Evolutionary conservation across 2,797 vertebrate genomes (phyloP), one percentile per base, ranked within the genome.

Genomic region (Naso thynnoides): DNA sequence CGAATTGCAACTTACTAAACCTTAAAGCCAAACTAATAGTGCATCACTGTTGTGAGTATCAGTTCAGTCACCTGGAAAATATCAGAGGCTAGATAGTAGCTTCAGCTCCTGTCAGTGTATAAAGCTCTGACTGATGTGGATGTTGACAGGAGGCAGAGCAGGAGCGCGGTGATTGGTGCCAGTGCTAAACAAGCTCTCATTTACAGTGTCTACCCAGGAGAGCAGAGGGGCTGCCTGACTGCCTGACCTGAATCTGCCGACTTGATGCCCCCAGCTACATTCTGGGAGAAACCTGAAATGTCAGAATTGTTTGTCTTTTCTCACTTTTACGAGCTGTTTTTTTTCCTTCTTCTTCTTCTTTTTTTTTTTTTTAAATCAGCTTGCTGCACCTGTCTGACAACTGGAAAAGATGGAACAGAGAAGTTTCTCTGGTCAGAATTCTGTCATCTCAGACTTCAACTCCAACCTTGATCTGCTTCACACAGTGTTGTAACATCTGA

Each of bases 171-270:
- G 49, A 77, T 50, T 44, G 63, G 53, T 39, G 53, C 11, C 1
- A 62, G 47, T 1, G 31, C 66, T 52, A 49, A 75, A 65, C 57
- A 48, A 66, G 29, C 52, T n/a, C 53, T 75, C 63, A 54, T 70
- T 78, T 76, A 41, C 68, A 52, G 64, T 6, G 36, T 73, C n/a
- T 2, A 23, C 54, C 29, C 58, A 33, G 67, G 74, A 81, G 74
- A 72, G 58, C 55, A 19, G 23, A 54, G 56, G 54, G 42, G 29
- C 63, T 38, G 69, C 29, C 42, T 24, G 33, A 29, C 42, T 52
- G 72, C 47, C 74, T 78, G 82, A 76, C 79, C 70, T 38, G 58
- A 71, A 74, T 82, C 73, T 81, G 71, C 68, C 23, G 36, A 41
- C 64, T 67, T 8, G 50, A 41, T 33, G 56, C 56, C 72, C 68